Evolutionary conservation across 2,113 vertebrate genomes (phyloP).

Genomic region (Dendrocopos noguchii): DNA sequence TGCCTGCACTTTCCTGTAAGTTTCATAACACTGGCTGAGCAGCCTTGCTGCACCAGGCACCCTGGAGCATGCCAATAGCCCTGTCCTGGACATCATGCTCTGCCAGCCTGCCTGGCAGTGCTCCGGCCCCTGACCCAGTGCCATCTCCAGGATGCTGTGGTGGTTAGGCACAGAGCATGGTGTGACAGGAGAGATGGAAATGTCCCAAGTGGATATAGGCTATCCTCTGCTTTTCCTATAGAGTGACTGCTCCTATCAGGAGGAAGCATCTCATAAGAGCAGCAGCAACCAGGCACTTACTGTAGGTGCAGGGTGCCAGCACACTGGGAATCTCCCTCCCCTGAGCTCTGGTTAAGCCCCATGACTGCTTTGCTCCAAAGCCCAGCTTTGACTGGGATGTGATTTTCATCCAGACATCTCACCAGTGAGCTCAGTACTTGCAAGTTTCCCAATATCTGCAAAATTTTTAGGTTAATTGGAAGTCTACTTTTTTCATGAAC

Average conservation of each 20-base stretch:
- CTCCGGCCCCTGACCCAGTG: background rate
- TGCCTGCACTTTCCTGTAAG: background rate
- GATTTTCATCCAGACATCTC: background rate
- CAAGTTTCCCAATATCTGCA: background rate
- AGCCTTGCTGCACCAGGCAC: background rate
- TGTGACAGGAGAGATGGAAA: background rate
- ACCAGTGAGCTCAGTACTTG: background rate
- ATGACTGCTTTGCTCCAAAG: background rate
- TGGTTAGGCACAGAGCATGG: background rate
- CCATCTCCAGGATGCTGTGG: background rate
- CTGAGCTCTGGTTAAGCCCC: background rate
- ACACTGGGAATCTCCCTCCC: fast-evolving
- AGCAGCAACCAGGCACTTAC: background rate
- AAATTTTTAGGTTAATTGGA: background rate
- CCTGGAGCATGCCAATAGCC: fast-evolving
- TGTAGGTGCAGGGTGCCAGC: background rate
- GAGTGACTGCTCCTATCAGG: background rate
- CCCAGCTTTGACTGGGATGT: background rate
- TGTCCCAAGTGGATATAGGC: fast-evolving
- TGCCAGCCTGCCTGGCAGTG: background rate
- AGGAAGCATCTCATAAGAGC: background rate
- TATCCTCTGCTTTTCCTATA: background rate
- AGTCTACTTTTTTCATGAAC: background rate
- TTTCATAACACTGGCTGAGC: background rate
- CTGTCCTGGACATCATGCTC: background rate